Evolutionary conservation across 64 coral and sea anemone species (phyloP).

Genomic region (Montipora capricornis): DNA sequence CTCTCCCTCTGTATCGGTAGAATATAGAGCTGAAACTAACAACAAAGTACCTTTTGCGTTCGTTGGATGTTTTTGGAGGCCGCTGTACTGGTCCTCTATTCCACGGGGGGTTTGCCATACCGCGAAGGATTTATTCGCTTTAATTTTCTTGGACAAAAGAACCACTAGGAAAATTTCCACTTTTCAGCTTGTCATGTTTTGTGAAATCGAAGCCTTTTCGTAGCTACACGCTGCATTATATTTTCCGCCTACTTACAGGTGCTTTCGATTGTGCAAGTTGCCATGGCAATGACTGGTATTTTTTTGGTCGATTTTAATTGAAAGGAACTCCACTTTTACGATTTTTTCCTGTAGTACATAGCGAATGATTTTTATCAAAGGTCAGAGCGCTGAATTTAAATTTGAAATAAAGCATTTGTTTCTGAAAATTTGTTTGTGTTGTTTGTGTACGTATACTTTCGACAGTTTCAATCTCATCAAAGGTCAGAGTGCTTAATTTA

Average conservation of each 20-base stretch:
- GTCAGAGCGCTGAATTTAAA: too few species aligned
- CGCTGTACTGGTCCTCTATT: constrained; percentile 12
- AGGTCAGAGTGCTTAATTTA: too few species aligned
- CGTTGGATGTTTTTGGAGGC: neutral
- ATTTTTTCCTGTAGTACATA: too few species aligned
- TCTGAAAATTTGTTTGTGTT: too few species aligned
- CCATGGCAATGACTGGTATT: neutral
- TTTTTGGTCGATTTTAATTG: neutral
- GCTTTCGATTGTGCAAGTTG: neutral
- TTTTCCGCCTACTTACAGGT: constrained; percentile 29
- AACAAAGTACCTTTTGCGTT: constrained; percentile 34
- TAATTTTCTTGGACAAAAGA: neutral
- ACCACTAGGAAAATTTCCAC: neutral
- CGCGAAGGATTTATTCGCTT: neutral
- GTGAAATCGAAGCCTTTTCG: constrained; percentile 16
- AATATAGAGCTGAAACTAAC: neutral
- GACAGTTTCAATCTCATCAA: too few species aligned
- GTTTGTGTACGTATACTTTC: too few species aligned
- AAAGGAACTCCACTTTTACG: too few species aligned
- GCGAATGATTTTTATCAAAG: too few species aligned
- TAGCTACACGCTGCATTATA: constrained; percentile 14
- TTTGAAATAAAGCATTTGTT: too few species aligned
- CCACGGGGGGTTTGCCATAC: constrained; percentile 46
- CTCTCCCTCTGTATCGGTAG: neutral
- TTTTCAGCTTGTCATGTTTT: neutral